Evolutionary conservation across 2,888 invertebrate species (phyloP).

Genomic region (Mythimna loreyi): DNA sequence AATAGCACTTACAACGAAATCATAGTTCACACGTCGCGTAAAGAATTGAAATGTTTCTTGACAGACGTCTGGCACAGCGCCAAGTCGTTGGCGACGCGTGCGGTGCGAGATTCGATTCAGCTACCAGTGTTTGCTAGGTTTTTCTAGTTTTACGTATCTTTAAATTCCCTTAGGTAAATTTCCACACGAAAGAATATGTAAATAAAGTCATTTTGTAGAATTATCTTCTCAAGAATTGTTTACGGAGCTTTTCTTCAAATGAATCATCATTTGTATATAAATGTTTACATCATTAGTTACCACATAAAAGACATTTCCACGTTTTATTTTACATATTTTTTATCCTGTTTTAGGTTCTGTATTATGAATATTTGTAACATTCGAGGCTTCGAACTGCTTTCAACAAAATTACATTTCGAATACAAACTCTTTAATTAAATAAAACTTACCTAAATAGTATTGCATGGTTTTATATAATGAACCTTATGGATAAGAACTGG

Average conservation of each 20-base stretch:
- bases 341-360: background rate
- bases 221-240: slow-evolving; percentile 11
- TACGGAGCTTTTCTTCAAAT: slow-evolving; percentile 2
- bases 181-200: slow-evolving; percentile 22
- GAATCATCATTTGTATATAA: background rate
- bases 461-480: background rate
- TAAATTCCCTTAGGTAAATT: slow-evolving; percentile 25
- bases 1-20: slow-evolving; percentile 47
- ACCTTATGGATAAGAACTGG: background rate
- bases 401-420: background rate
- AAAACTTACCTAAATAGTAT: slow-evolving; percentile 4
- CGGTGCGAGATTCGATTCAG: slow-evolving; percentile 68
- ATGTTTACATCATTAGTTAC: background rate
- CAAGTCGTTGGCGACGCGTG: slow-evolving; percentile 70
- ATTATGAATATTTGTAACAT: background rate
- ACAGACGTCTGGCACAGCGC: slow-evolving; percentile 70
- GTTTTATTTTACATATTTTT: background rate
- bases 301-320: background rate
- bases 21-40: slow-evolving; percentile 55
- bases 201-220: slow-evolving; percentile 9
- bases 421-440: background rate
- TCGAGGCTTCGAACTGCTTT: background rate
- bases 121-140: slow-evolving; percentile 63
- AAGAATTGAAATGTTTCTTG: slow-evolving; percentile 69
- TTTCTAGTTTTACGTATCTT: slow-evolving; percentile 48